These are phyloP conservation scores for Sitta carolinensis DNA, from an alignment of 2,797 vertebrate genomes.

Conservation along the genomic window DNA sequence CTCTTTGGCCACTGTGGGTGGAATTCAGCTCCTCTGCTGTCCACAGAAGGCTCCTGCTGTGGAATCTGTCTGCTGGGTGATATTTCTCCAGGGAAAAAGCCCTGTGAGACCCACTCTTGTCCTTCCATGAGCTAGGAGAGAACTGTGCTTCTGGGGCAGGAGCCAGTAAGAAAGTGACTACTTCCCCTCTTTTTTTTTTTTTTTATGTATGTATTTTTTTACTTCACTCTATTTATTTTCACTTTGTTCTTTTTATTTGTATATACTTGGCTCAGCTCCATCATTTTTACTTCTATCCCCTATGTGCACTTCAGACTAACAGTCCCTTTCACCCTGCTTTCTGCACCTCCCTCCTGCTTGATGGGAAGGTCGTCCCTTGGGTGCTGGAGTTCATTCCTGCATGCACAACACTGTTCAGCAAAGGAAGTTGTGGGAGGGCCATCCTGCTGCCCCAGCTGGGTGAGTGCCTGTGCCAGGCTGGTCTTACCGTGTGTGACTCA, in stretches of 20 bases:
- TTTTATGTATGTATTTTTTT: not conserved
- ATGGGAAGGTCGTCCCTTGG: not conserved
- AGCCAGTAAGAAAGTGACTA: not conserved
- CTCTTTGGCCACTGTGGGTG: not conserved
- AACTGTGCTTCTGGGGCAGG: not conserved
- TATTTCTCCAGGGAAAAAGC: not conserved
- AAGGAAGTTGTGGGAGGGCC: not conserved
- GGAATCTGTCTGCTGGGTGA: not conserved
- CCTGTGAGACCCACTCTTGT: not conserved
- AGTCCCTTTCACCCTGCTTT: not conserved
- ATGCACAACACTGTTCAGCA: not conserved
- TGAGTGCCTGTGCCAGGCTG: not conserved
- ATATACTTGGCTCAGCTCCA: not conserved
- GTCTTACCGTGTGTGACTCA: rapidly evolving
- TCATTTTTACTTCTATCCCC: not conserved
- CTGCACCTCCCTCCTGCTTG: not conserved
- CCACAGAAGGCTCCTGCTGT: not conserved
- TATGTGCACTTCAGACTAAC: rapidly evolving
- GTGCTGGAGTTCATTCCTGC: not conserved
- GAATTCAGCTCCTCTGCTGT: not conserved
- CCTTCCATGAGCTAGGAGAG: not conserved
- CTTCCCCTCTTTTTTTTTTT: not conserved
- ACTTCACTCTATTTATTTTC: not conserved
- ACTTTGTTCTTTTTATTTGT: not conserved
- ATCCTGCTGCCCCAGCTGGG: rapidly evolving